Conservation (phyloP, 2,797 vertebrate genomes). For the Danio tinwini region DNA sequence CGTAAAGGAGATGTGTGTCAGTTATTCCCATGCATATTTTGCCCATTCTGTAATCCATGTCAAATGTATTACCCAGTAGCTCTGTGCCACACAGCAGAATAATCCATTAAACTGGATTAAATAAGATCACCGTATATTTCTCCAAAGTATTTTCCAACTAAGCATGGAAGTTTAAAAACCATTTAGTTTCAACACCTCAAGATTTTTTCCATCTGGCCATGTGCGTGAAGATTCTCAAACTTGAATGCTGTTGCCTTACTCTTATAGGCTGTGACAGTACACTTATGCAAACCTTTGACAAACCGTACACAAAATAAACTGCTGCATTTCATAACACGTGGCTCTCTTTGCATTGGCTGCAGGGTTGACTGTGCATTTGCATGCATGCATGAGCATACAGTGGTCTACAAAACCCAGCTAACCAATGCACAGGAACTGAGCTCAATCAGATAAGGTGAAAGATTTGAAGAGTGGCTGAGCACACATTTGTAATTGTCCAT, state of each 20-base stretch:
- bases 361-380: neutral
- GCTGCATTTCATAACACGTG: neutral
- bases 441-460: neutral
- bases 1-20: neutral
- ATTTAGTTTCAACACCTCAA: neutral
- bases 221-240: neutral
- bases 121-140: slow-evolving; percentile 14
- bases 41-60: slow-evolving; percentile 45
- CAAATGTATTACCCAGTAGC: slow-evolving; percentile 29
- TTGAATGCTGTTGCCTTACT: neutral
- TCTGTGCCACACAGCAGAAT: slow-evolving; percentile 18
- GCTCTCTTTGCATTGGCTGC: neutral
- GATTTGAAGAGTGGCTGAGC: neutral
- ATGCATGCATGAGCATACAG: slow-evolving; percentile 2
- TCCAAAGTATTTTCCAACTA: slow-evolving; percentile 22
- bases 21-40: slow-evolving; percentile 44
- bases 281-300: neutral
- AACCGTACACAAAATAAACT: neutral
- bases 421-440: slow-evolving; percentile 8
- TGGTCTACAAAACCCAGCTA: slow-evolving; percentile 7
- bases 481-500: slow-evolving; percentile 6
- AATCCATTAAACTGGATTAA: neutral
- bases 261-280: neutral
- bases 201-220: neutral
- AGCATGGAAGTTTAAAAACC: neutral